phyloP scores from a whole-genome alignment of 2,888 invertebrate species.

The Hyppa rectilinea region DNA sequence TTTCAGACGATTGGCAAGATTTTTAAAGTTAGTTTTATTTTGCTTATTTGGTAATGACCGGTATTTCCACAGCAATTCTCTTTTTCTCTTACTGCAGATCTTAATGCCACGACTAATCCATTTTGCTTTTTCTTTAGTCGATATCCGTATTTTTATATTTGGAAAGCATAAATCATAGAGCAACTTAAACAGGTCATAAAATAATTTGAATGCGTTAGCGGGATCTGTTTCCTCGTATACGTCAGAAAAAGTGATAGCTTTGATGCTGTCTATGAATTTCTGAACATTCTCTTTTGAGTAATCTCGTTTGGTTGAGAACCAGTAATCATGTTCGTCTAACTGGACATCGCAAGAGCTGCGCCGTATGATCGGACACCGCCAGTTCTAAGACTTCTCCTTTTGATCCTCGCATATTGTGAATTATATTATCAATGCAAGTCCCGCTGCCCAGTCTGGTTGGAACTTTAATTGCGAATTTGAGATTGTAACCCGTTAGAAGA shows the following conservation, averaged over 20 bases:
- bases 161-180: not conserved
- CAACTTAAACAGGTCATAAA: not conserved
- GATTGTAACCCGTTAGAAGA: not conserved
- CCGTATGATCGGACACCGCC: not conserved
- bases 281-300: constrained; percentile 8
- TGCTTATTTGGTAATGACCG: not conserved
- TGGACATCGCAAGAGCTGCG: too few species aligned
- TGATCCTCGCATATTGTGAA: not conserved
- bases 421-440: constrained; percentile 5
- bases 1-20: too few species aligned
- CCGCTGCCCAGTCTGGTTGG: not conserved
- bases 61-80: not conserved
- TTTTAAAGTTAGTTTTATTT: not conserved
- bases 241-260: constrained; percentile 4
- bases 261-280: not conserved
- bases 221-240: not conserved
- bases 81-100: not conserved
- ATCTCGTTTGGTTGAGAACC: not conserved
- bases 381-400: constrained; percentile 1
- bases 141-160: not conserved
- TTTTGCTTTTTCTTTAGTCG: too few species aligned
- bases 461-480: constrained; percentile 2
- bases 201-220: constrained; percentile 3
- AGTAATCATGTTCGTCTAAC: not conserved
- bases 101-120: not conserved